phyloP scores from a whole-genome alignment of 2,797 vertebrate species.

The Phoxinus dragarum region DNA sequence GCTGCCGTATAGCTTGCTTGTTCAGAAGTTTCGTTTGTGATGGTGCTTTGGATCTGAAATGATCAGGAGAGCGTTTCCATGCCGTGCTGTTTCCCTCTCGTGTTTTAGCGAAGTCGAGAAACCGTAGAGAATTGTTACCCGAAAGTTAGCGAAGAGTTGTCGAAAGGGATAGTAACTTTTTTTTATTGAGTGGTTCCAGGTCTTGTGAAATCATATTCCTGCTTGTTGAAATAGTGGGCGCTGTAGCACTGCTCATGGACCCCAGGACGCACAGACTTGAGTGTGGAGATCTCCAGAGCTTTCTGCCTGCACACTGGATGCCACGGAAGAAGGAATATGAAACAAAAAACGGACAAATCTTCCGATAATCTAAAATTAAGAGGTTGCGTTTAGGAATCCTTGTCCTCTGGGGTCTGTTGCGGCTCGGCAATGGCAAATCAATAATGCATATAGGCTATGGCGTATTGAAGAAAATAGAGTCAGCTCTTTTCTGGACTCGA shows the following conservation, averaged over 20 bases:
- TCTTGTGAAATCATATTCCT: conserved; percentile 92
- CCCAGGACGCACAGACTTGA: conserved; percentile 68
- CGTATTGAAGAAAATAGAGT: conserved; percentile 67
- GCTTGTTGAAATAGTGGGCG: conserved; percentile 94
- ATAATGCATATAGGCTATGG: conserved; percentile 69
- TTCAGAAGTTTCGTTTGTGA: conserved; percentile 78
- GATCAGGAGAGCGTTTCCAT: conserved; percentile 55
- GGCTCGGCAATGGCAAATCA: conserved; percentile 76
- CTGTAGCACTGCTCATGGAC: conserved; percentile 87
- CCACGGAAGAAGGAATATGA: conserved; percentile 71
- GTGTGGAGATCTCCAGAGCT: conserved; percentile 66
- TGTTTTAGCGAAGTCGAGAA: conserved; percentile 54
- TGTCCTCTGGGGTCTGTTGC: conserved; percentile 60
- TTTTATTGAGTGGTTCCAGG: conserved; percentile 82
- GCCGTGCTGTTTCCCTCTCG: conserved; percentile 54
- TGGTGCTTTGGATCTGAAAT: conserved; percentile 67
- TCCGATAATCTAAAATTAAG: conserved; percentile 57
- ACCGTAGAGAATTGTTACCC: conserved; percentile 68
- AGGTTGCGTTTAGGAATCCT: conserved; percentile 62
- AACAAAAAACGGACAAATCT: conserved; percentile 68
- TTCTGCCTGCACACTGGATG: conserved; percentile 62
- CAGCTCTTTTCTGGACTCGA: conserved; percentile 68
- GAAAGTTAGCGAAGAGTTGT: conserved; percentile 90
- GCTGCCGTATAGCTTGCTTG: conserved; percentile 65
- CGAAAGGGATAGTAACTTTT: conserved; percentile 87